Conservation (phyloP, 2,113 vertebrate species). For the Columbina picui region DNA sequence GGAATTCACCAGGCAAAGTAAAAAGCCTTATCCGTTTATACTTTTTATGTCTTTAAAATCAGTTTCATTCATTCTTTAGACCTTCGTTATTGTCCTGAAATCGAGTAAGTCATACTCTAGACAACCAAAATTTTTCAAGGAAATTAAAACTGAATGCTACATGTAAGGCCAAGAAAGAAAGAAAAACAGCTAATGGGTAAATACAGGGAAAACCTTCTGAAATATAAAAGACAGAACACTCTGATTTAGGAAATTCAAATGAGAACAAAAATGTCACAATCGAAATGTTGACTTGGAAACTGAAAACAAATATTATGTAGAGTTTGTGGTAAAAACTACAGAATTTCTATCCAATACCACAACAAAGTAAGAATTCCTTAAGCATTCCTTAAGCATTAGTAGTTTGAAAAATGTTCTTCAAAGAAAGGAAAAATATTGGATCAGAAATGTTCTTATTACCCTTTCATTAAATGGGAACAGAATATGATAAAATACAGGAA, state of each 20-base stretch:
- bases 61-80: not conserved
- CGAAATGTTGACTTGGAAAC: not conserved
- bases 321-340: not conserved
- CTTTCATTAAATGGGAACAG: not conserved
- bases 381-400: not conserved
- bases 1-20: not conserved
- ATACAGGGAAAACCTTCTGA: not conserved
- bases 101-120: not conserved
- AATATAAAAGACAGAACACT: not conserved
- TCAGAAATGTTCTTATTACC: not conserved
- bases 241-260: not conserved
- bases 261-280: not conserved
- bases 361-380: not conserved
- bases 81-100: not conserved
- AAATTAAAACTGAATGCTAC: not conserved
- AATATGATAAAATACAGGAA: not conserved
- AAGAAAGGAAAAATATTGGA: not conserved
- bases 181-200: not conserved
- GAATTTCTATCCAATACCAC: not conserved
- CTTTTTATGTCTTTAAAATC: not conserved
- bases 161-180: not conserved
- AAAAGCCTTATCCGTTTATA: not conserved
- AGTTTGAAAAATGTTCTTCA: not conserved
- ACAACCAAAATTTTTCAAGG: not conserved
- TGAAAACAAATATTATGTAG: not conserved